Percentiles rank a stretch among this genome's conserved stretches.
Evolutionary conservation across 2,888 invertebrate species (phyloP).

Genomic region (Zygothrica quintamaculata): DNA sequence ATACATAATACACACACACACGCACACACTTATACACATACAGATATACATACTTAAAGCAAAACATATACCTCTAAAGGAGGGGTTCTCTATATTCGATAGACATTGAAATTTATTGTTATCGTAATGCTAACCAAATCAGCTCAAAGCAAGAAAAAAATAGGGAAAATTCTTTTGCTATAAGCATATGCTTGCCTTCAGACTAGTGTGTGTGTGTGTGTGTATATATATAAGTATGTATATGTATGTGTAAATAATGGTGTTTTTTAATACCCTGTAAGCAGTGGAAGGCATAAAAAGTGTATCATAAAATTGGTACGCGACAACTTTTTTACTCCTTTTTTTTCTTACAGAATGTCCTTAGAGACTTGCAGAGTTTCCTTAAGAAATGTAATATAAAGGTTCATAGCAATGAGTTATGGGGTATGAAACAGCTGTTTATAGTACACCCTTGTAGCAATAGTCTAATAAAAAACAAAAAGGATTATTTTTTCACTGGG

Average conservation of each 20-base stretch:
- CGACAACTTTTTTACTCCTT: no score
- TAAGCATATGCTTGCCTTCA: slow-evolving; percentile 42
- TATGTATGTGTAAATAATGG: not conserved
- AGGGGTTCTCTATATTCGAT: slow-evolving; percentile 58
- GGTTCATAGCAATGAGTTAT: no score
- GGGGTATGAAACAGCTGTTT: no score
- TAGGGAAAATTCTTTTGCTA: slow-evolving; percentile 59
- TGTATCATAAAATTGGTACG: no score
- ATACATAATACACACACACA: slow-evolving; percentile 48
- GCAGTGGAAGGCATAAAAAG: not conserved
- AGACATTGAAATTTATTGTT: slow-evolving; percentile 76
- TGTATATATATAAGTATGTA: slow-evolving; percentile 15
- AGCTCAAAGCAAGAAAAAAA: slow-evolving; percentile 37
- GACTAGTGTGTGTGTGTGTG: not conserved
- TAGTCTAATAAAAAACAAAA: no score
- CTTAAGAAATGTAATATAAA: no score
- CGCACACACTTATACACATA: slow-evolving; percentile 16
- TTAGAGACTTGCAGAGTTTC: no score
- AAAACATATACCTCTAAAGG: not conserved
- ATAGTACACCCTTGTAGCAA: no score
- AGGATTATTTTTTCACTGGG: not conserved
- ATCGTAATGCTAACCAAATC: slow-evolving; percentile 63
- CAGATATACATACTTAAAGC: slow-evolving; percentile 6
- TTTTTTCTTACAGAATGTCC: no score
- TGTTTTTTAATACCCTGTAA: slow-evolving; percentile 6